Base-by-base conservation (phyloP, 2,797 vertebrate genomes). In the Notolabrus celidotus region DNA sequence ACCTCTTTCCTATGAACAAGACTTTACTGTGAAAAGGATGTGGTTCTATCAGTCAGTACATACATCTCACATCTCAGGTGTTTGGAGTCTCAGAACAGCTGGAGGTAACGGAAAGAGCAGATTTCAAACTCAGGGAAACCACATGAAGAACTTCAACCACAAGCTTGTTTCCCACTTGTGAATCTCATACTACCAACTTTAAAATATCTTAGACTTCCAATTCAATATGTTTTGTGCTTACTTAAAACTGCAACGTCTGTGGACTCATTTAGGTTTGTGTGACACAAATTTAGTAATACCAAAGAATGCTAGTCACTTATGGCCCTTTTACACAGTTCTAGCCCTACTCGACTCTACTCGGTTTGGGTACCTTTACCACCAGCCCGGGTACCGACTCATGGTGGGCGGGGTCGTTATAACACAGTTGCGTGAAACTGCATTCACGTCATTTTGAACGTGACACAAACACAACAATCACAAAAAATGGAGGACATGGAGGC, bases 71-170 rank as follows among this genome's bases (percentile, higher is more conserved):
- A 50, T 33, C 69, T 58, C 53, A 54, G 63, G 33, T 67, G 39
- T 64, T 68, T 34, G 52, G 45, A 72, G 52, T 72, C 34, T 77
- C 57, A 72, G 64, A 78, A 65, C 71, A 82, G 82, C 68, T 76
- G 66, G 51, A 78, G 53, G 45, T 72, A 72, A 61, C 25, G 0
- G 45, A 55, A 29, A 23, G 51, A 79, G 50, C 39, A 42, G 45
- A 67, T 59, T 79, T 58, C 59, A 76, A 57, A 57, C 29, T 67
- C 34, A 67, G 17, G 55, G 55, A 23, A 46, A 63, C 17, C 46
- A 66, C 60, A 58, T 60, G 19, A 63, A 63, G n/a, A 68, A 46
- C 29, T 46, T 79, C 73, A 59, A 70, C 67, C 38, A 16, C 36
- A 54, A 67, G 66, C 47, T 50, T 42, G 10, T 62, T 77, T 72